Evolutionary conservation across 2,113 vertebrate genomes (phyloP).

Genomic region (Lycaon pictus): DNA sequence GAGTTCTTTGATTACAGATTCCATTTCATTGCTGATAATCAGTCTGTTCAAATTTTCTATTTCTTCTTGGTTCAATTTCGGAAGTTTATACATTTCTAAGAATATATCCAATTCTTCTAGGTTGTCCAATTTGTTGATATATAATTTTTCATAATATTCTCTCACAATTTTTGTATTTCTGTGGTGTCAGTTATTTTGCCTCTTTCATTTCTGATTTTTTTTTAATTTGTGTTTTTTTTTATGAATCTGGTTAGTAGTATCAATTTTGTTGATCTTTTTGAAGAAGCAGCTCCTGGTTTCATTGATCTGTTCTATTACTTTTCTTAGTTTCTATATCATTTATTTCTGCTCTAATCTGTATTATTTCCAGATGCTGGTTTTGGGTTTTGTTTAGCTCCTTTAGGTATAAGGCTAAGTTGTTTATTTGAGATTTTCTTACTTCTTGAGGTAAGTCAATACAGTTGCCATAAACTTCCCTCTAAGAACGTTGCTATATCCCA

Average conservation of each 20-base stretch:
- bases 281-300: neutral
- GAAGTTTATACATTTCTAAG: neutral
- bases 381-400: neutral
- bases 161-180: neutral
- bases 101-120: neutral
- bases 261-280: neutral
- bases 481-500: neutral
- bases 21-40: neutral
- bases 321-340: neutral
- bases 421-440: neutral
- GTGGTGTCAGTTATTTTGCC: neutral
- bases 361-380: neutral
- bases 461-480: neutral
- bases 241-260: neutral
- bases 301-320: neutral
- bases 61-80: neutral
- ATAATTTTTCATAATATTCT: neutral
- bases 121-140: neutral
- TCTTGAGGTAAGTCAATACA: neutral
- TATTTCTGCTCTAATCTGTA: neutral
- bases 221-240: neutral
- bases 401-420: neutral
- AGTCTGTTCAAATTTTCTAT: neutral
- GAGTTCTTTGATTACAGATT: neutral
- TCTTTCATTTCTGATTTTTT: neutral